phyloP scores from a whole-genome alignment of 2,113 vertebrate species.

The Anguilla japonica region DNA sequence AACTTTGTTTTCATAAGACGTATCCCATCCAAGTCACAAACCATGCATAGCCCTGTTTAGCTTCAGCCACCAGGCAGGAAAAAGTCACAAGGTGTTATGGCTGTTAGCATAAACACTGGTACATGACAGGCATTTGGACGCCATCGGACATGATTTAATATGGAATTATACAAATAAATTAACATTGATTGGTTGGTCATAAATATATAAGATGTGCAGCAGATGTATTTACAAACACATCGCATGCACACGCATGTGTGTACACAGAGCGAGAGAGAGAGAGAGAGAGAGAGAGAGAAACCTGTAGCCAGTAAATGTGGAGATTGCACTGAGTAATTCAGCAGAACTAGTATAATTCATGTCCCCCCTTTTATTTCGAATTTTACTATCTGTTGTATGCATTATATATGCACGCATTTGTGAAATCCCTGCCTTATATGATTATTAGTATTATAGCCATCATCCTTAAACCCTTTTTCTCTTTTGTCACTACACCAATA shows the following conservation, averaged over 20 bases:
- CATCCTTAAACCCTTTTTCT: conserved; percentile 32
- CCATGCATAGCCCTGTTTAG: conserved; percentile 33
- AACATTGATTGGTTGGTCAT: not conserved
- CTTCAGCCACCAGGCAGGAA: too few species aligned
- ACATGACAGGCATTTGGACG: conserved; percentile 19
- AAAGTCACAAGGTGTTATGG: too few species aligned
- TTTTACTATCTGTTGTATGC: conserved; percentile 58
- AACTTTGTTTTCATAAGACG: too few species aligned
- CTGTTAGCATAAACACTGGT: not conserved
- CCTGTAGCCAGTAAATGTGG: conserved; percentile 45
- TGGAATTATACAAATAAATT: not conserved
- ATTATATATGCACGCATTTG: too few species aligned
- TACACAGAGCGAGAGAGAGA: conserved; percentile 1
- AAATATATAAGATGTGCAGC: not conserved
- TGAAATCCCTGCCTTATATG: conserved; percentile 51
- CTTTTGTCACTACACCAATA: conserved; percentile 34
- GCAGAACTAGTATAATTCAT: conserved; percentile 53
- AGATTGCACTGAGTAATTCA: conserved; percentile 31
- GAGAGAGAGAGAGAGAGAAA: conserved; percentile 44
- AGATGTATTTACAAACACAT: too few species aligned
- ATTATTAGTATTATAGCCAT: conserved; percentile 54
- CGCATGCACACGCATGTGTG: not conserved
- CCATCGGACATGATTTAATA: conserved; percentile 6
- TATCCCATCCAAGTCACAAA: conserved; percentile 40
- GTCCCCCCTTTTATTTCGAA: conserved; percentile 54